Evolutionary conservation across 2,888 invertebrate genomes (phyloP), one percentile per base, ranked within the genome.

Genomic region (Nomada hirtipes): DNA sequence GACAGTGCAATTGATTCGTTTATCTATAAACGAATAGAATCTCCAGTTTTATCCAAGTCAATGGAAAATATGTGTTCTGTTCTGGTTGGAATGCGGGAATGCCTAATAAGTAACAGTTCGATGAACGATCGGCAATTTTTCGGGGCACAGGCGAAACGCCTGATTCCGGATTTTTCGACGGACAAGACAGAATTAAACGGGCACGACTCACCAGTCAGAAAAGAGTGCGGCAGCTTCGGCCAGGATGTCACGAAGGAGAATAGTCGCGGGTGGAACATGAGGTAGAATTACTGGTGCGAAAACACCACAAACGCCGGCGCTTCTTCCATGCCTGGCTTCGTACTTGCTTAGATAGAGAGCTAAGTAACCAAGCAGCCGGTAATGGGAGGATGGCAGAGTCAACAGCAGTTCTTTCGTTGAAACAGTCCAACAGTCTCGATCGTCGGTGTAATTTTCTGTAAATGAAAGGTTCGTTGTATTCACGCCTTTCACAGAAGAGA

Each of bases 241-340:
- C 63, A 93, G 90, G 61, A 94, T 91, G 73, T 94, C 93, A 18
- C 92, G 90, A 60, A 94, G 91, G 29, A 94, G 90, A 29, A 90
- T 91, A 42, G 93, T 93, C 67, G 93, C 93, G 13, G 93, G 93
- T 70, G 93, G 93, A 61, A 93, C 91, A 82, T 93, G 93, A n/a
- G 93, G 93, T 67, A 94, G 82, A 71, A 94, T 91, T 69, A 94
- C 91, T 15, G 93, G 93, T 7, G 93, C 93, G 82, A 94, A 93
- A 47, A 92, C 92, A 42, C 91, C 91, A 79, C 92, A 91, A 57
- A 93, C 91, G 4, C 93, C 93, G 63, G 91, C 91, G 82, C 91
- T 89, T 26, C 92, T 91, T 36, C 93, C 92, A 76, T 94, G 93
- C 80, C 87, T 89, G 18, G 90, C 88, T 79, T 93, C 93, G 87